Percentiles rank a stretch among this genome's conserved stretches.
phyloP scores from a whole-genome alignment of 2,888 invertebrate species.

The Temnothorax unifasciatus region DNA sequence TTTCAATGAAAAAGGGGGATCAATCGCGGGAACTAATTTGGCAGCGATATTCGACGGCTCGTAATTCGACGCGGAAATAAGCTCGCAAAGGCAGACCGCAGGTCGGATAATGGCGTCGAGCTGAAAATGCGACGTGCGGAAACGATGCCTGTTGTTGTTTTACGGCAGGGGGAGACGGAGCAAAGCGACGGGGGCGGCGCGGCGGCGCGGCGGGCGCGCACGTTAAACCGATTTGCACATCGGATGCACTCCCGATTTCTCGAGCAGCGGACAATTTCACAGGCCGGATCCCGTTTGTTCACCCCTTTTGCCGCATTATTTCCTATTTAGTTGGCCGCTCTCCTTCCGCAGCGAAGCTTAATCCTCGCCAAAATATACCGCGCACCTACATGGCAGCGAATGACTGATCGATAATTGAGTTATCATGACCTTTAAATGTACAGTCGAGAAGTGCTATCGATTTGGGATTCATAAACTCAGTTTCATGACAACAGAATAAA shows the following conservation, averaged over 20 bases:
- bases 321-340: conserved; percentile 26
- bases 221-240: conserved; percentile 84
- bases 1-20: neutral
- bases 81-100: conserved; percentile 41
- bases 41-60: conserved; percentile 12
- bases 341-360: neutral
- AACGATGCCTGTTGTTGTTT: conserved; percentile 81
- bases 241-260: conserved; percentile 79
- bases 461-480: neutral
- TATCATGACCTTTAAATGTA: neutral
- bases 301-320: neutral
- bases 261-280: conserved; percentile 79
- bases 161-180: conserved; percentile 58
- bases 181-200: conserved; percentile 45
- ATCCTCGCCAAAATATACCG: neutral
- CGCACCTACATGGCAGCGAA: neutral
- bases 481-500: neutral
- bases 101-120: conserved; percentile 74
- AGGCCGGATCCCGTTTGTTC: conserved; percentile 60
- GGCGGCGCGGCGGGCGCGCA: conserved; percentile 60
- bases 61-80: conserved; percentile 52
- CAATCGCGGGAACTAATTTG: neutral
- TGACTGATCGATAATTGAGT: neutral
- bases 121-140: conserved; percentile 75
- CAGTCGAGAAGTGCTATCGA: neutral